Base-by-base conservation (phyloP, 2,888 invertebrate genomes). In the Dynastes hyllus region DNA sequence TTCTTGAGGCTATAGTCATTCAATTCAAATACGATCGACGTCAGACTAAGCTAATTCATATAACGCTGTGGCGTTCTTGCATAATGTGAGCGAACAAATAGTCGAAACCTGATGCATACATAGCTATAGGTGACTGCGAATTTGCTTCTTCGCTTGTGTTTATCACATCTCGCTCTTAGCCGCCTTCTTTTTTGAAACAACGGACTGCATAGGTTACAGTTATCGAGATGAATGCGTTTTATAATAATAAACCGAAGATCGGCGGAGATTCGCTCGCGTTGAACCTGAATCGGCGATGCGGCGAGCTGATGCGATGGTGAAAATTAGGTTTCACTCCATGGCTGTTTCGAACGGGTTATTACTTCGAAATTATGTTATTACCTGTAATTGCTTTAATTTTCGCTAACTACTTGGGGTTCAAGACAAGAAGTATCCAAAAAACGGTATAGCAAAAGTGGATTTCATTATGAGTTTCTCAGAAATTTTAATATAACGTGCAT, bases 191-290 rank as follows among this genome's bases (percentile, higher is more conserved):
- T 67, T 45, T 67, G 45, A 67, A 67, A 67, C 66, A 67, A 67
- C 66, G 66, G 66, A 16, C 66, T 40, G 22, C 37, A 65, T 6
- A 2, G 66, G 66, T 67, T 77, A 77, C 76, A 77, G 76, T 77
- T 77, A 77, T 63, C 40, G 50, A 50, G 53, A 51, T 32, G 51
- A 76, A 76, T 63, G 76, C 76, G n/a, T 22, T 66, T 29, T 76
- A 58, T 58, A 58, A 58, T 65, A 29, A 29, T 8, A 65, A 16
- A 32, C 29, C 40, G 29, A 32, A 37, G 37, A n/a, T 61, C 29
- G 27, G 27, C 32, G 6, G 61, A 9, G 22, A 6, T 5, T 27
- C 22, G 29, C 61, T 11, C 8, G 61, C 22, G 29, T 9, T 22
- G 61, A 16, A 61, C 29, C 9, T 4, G 22, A 61, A 61, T 9